A percentile compares a stretch with the other conserved stretches of the same genome.
These are phyloP conservation scores for Pseudomugil gertrudae DNA, from an alignment of 2,797 vertebrate species.

Conservation along the genomic window DNA sequence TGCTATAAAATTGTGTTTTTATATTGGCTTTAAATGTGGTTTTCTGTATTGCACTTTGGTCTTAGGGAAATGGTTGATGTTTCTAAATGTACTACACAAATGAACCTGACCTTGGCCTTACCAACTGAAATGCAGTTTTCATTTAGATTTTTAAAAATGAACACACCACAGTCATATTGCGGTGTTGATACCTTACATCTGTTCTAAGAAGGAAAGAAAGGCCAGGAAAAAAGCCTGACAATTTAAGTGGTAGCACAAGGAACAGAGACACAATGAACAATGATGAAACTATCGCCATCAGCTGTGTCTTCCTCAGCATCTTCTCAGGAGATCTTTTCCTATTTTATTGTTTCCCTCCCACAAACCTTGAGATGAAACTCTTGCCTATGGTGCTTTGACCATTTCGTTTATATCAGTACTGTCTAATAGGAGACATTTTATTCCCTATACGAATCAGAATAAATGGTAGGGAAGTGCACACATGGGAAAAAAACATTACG, in stretches of 20 bases:
- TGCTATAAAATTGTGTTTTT: no score
- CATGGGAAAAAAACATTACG: neutral
- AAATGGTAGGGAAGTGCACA: neutral
- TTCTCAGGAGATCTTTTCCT: neutral
- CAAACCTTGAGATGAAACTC: neutral
- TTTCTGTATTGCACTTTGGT: no score
- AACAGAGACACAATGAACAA: neutral
- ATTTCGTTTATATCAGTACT: neutral
- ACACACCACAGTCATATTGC: no score
- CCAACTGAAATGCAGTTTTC: neutral
- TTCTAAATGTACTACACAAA: no score
- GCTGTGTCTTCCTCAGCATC: neutral
- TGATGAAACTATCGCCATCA: neutral
- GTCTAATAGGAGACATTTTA: neutral
- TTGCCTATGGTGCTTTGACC: neutral
- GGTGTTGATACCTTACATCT: no score
- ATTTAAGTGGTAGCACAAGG: neutral
- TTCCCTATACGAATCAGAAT: constrained; percentile 10
- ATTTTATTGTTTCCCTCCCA: neutral
- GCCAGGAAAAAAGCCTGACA: neutral
- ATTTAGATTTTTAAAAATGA: neutral
- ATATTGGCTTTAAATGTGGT: no score
- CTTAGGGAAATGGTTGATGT: no score
- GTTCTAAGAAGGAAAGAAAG: neutral
- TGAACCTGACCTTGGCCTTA: no score